Base-by-base conservation (phyloP, 1,140 invertebrate genomes). In the Aphis craccivora region DNA sequence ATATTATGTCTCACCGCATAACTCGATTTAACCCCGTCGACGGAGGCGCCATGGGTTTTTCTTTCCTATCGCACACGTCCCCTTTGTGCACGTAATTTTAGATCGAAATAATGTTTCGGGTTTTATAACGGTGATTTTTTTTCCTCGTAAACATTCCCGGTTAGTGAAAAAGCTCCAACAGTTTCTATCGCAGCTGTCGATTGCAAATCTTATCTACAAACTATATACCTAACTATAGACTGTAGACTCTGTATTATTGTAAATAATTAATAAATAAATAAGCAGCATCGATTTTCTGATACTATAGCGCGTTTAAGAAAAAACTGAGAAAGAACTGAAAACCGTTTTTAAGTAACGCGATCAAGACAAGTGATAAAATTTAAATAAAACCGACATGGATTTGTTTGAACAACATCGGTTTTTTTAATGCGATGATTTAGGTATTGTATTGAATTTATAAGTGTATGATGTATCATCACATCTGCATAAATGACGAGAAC, bases 61-160 rank as follows among this genome's bases (percentile, higher is more conserved):
- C 30, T n/a, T 76, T n/a, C 60, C 14, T 14, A n/a, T 18, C 30
- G n/a, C 3, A 76, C 60, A n/a, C n/a, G 14, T 6, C 60, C 30
- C 30, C 30, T 76, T n/a, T 76, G 30, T 35, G 30, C n/a, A n/a
- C n/a, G 14, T 35, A n/a, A n/a, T 76, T 76, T 76, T 76, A n/a
- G 60, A 76, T 76, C n/a, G 60, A 76, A 76, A 76, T 76, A 76
- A n/a, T 76, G 60, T 76, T 76, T 35, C 60, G 60, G 60, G 60
- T 76, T n/a, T 76, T 76, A 35, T 76, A 76, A n/a, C n/a, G 60
- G 14, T 18, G 60, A 76, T 76, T 76, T 76, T 51, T 67, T n/a
- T 76, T n/a, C 14, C 1, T 14, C 14, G 3, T n/a, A 14, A 76
- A 76, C 30, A 76, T n/a, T 35, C 14, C n/a, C 30, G 60, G 60